Base-by-base conservation (phyloP, 2,888 invertebrate genomes). In the Suillia variegata region DNA sequence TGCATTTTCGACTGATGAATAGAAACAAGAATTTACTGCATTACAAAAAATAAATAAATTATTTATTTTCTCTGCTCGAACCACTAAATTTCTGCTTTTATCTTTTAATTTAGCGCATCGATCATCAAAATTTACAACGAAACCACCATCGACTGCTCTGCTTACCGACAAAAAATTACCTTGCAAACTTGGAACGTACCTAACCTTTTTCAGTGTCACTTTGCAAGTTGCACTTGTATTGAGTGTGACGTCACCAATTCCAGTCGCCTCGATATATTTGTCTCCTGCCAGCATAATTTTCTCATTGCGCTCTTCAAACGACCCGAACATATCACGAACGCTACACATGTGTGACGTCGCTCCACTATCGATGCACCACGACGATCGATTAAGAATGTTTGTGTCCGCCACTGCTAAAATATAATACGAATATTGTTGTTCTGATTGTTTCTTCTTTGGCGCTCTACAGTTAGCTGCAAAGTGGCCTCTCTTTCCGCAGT, bases 351-450 rank as follows among this genome's bases (percentile, higher is more conserved):
- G 60, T 26, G 58, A 60, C 1, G 57, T 61, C 33, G 64, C 59
- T 17, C 59, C 62, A 54, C 62, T 63, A 52, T 59, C 63, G 20
- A 63, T 51, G 52, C 62, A 66, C 62, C 61, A 63, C 10, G 22
- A 21, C 8, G 21, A 45, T 18, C 31, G 24, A 17, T 59, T 56
- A 51, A 56, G 45, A 17, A 49, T 49, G 21, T 34, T 8, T 48
- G 34, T 33, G 42, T 54, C 62, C 33, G 58, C 47, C 24, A 20
- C 34, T 15, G 62, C 56, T 18, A 58, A 3, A 42, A 62, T 51
- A 5, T 5, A 26, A 26, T 26, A 26, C 10, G 26, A 26, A 26
- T 26, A 26, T 26, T 26, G 26, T 26, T 26, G 26, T 26, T 26
- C 26, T 26, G 26, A 10, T 26, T 26, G 26, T 10, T 10, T 26